Percentiles rank a stretch among this genome's conserved stretches.
Conservation (phyloP, 2,113 vertebrate species). For the Pongo abelii region DNA sequence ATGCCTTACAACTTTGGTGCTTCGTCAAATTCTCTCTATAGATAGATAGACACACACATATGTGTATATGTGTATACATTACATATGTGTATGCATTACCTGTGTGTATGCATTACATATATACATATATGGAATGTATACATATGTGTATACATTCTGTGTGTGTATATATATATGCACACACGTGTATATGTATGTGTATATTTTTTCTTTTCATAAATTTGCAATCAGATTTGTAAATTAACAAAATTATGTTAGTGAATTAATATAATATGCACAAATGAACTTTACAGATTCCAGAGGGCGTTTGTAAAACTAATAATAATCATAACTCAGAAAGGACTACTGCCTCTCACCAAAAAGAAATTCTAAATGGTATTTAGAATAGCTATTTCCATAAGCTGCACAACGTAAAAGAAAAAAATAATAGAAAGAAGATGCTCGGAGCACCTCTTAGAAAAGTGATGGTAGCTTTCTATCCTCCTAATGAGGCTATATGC, state of each 20-base stretch:
- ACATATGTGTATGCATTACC: too few relatives aligned
- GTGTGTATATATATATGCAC: too few relatives aligned
- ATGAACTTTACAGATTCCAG: not conserved
- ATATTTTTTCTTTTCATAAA: not conserved
- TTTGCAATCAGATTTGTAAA: not conserved
- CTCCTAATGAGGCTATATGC: not conserved
- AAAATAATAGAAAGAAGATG: not conserved
- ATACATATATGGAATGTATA: too few relatives aligned
- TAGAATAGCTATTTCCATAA: not conserved
- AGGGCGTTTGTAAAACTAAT: not conserved
- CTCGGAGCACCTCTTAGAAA: not conserved
- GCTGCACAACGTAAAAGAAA: not conserved
- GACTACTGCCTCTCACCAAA: not conserved
- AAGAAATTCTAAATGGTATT: not conserved
- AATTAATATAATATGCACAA: not conserved
- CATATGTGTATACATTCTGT: too few relatives aligned
- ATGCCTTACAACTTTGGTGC: not conserved
- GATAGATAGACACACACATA: too few relatives aligned
- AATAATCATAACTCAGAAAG: not conserved
- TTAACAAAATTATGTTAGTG: constrained; percentile 1
- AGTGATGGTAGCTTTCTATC: not conserved
- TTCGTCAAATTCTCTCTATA: not conserved
- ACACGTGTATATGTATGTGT: not conserved
- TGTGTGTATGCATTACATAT: too few relatives aligned
- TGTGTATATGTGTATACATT: too few relatives aligned